Evolutionary conservation across 2,888 invertebrate genomes (phyloP).

Genomic region (Drosophila tripunctata): DNA sequence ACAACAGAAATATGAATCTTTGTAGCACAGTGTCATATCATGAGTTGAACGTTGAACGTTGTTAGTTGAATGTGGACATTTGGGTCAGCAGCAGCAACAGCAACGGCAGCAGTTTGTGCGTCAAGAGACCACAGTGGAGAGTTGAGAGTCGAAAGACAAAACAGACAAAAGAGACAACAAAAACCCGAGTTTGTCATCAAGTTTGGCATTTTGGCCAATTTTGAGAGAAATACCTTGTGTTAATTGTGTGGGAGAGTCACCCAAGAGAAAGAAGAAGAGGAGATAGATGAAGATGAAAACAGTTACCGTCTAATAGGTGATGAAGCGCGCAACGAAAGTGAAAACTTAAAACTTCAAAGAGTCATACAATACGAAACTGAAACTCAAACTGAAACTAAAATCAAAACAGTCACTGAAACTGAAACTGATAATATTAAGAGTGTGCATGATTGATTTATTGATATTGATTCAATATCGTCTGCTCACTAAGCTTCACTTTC

Average conservation of each 20-base stretch:
- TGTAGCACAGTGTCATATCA: conserved; percentile 32
- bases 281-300: conserved; percentile 1
- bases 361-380: conserved; percentile 5
- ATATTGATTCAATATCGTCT: conserved; percentile 11
- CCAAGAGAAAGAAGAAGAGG: not conserved
- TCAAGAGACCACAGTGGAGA: conserved; percentile 31
- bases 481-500: conserved; percentile 56
- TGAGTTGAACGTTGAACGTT: conserved; percentile 31
- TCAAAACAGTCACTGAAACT: conserved; percentile 1
- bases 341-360: conserved; percentile 23
- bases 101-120: conserved; percentile 30
- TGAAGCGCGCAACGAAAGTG: conserved; percentile 41
- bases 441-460: conserved; percentile 30
- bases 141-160: conserved; percentile 18
- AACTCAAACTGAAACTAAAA: conserved; percentile 8
- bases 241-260: conserved; percentile 33
- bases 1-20: not conserved
- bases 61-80: conserved; percentile 50
- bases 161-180: conserved; percentile 25
- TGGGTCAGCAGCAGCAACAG: conserved; percentile 50
- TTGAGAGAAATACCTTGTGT: conserved; percentile 38
- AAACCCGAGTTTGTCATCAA: conserved; percentile 38
- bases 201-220: conserved; percentile 30
- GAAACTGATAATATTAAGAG: conserved; percentile 20
- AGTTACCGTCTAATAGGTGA: conserved; percentile 21